phyloP scores from a whole-genome alignment of 2,888 invertebrate genomes.

The Harmothoe impar region DNA sequence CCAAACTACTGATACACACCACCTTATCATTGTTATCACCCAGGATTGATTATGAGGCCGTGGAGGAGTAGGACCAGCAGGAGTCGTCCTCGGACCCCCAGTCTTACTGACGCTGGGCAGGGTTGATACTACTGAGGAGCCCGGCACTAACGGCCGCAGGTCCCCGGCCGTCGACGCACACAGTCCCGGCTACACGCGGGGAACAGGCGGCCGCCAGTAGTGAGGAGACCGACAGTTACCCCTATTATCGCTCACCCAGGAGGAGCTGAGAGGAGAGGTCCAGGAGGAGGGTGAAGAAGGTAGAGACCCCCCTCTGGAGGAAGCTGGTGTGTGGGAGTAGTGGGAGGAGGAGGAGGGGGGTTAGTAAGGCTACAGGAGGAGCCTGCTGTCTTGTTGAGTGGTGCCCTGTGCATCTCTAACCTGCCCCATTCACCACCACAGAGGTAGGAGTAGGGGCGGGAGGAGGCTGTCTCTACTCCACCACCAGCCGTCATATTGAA shows the following conservation, averaged over 20 bases:
- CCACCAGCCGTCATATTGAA: not conserved
- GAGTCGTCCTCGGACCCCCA: too few species aligned
- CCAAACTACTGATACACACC: not conserved
- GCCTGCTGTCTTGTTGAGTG: not conserved
- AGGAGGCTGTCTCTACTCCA: too few species aligned
- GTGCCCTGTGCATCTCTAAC: not conserved
- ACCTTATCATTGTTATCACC: not conserved
- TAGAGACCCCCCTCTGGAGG: not conserved
- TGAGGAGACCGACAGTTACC: not conserved
- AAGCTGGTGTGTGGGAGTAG: not conserved
- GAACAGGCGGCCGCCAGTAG: conserved; percentile 6
- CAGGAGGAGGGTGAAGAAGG: not conserved
- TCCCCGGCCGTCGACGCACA: not conserved
- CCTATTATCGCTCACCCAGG: conserved; percentile 41
- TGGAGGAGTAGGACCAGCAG: too few species aligned
- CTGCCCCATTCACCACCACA: not conserved
- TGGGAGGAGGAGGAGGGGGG: not conserved
- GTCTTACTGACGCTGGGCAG: too few species aligned
- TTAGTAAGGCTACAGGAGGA: not conserved
- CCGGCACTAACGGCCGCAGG: not conserved
- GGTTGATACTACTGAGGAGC: not conserved
- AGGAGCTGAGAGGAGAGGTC: not conserved
- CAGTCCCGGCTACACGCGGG: not conserved
- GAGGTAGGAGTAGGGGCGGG: too few species aligned
- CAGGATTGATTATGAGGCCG: not conserved